These are phyloP conservation scores for Xiphophorus hellerii DNA, from an alignment of 2,113 vertebrate species.

Conservation along the genomic window DNA sequence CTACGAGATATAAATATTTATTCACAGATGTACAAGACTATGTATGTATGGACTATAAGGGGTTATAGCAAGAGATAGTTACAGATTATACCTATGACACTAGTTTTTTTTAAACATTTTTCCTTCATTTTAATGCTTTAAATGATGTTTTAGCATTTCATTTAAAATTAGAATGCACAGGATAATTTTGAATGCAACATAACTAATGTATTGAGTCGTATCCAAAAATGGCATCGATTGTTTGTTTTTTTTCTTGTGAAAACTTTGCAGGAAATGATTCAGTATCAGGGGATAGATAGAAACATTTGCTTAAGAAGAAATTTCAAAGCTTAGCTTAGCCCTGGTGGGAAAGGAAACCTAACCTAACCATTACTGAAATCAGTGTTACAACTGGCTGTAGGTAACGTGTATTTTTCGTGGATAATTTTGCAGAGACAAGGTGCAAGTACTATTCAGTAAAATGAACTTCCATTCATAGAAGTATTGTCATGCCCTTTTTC, in stretches of 20 bases:
- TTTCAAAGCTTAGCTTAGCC: constrained; percentile 3
- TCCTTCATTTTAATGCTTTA: too few species aligned
- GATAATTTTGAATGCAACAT: too few species aligned
- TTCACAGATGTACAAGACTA: too few species aligned
- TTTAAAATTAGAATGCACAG: too few species aligned
- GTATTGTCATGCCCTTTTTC: not conserved
- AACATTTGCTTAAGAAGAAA: not conserved
- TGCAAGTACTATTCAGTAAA: constrained; percentile 2
- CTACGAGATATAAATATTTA: too few species aligned
- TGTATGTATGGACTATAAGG: too few species aligned
- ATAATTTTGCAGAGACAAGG: not conserved
- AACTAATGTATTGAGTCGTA: too few species aligned
- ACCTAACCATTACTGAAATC: not conserved
- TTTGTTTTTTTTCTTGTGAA: not conserved
- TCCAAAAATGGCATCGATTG: too few species aligned
- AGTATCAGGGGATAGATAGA: not conserved
- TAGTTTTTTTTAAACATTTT: too few species aligned
- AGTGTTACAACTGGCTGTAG: not conserved
- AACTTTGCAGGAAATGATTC: constrained; percentile 13
- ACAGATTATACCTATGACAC: too few species aligned
- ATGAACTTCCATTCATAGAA: not conserved
- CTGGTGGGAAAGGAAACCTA: not conserved
- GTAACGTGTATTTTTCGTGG: not conserved
- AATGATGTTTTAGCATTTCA: too few species aligned
- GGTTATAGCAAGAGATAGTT: too few species aligned